phyloP scores from a whole-genome alignment of 1,140 invertebrate species.

The Rhynchophorus ferrugineus region DNA sequence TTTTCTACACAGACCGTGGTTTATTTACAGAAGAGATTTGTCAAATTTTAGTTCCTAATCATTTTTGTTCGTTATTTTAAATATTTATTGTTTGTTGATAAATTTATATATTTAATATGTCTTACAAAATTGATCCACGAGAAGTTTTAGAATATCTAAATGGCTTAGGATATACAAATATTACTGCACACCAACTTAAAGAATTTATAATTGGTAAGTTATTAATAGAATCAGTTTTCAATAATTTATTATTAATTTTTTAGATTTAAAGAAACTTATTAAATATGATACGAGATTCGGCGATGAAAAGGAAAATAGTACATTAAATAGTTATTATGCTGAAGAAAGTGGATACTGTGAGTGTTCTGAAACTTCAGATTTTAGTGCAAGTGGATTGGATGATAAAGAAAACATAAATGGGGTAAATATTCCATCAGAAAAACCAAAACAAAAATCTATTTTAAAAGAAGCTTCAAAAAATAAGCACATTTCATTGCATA shows the following conservation, averaged over 20 bases:
- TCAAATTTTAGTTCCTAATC: neutral
- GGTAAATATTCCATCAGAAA: neutral
- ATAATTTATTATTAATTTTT: slow-evolving; percentile 15
- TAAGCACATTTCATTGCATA: slow-evolving; percentile 21
- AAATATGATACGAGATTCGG: slow-evolving; percentile 41
- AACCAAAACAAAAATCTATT: slow-evolving; percentile 5
- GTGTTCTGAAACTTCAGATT: slow-evolving; percentile 16
- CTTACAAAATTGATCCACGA: slow-evolving; percentile 39
- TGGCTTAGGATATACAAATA: slow-evolving; percentile 46
- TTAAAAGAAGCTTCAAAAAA: slow-evolving; percentile 5
- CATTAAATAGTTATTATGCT: neutral
- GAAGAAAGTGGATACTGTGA: slow-evolving; percentile 6
- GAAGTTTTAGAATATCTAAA: slow-evolving; percentile 46
- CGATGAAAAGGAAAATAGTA: neutral
- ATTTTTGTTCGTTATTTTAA: slow-evolving; percentile 15
- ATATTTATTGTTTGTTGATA: slow-evolving; percentile 7
- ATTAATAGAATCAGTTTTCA: neutral
- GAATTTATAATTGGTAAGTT: slow-evolving; percentile 45
- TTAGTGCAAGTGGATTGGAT: slow-evolving; percentile 9
- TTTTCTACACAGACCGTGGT: no score
- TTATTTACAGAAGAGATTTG: no score
- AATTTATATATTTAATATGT: slow-evolving; percentile 24
- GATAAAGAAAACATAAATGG: slow-evolving; percentile 8
- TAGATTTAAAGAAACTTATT: slow-evolving; percentile 52
- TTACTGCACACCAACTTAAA: slow-evolving; percentile 44